Percentiles rank a stretch among this genome's conserved stretches.
These are phyloP conservation scores for Drosophila setifemur DNA, from an alignment of 1,140 invertebrate species.

Conservation along the genomic window DNA sequence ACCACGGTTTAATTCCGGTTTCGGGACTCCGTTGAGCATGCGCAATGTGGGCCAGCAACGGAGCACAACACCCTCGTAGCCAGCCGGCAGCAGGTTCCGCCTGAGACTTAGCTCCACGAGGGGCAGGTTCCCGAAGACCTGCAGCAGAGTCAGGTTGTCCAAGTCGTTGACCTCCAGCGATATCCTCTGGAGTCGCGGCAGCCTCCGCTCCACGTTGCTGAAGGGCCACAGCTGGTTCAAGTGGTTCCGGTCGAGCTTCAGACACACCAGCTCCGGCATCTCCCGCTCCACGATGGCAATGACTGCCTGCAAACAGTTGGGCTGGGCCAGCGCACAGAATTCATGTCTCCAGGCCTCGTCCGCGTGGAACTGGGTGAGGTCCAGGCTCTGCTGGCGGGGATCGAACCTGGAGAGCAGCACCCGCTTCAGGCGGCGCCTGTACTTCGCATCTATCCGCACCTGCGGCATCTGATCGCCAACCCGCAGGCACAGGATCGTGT, in stretches of 20 bases:
- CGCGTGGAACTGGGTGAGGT: constrained; percentile 31
- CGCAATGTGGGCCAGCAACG: constrained; percentile 17
- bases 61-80: constrained; percentile 19
- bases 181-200: constrained; percentile 18
- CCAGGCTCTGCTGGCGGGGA: neutral
- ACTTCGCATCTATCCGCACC: neutral
- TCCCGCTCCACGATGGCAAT: constrained; percentile 13
- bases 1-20: too few relatives aligned
- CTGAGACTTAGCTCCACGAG: constrained; percentile 20
- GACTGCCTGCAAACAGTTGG: constrained; percentile 12
- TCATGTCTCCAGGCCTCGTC: constrained; percentile 6
- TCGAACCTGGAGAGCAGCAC: constrained; percentile 29
- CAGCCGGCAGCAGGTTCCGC: constrained; percentile 23
- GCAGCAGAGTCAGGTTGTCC: neutral
- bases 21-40: neutral
- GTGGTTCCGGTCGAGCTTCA: constrained; percentile 42
- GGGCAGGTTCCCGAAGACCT: constrained; percentile 6
- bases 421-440: constrained; percentile 10
- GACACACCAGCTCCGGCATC: constrained; percentile 20
- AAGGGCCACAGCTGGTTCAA: constrained; percentile 19
- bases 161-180: constrained; percentile 37
- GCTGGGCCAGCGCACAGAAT: constrained; percentile 37
- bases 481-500: neutral
- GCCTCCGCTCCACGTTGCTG: constrained; percentile 5
- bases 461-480: constrained; percentile 23